Conservation (phyloP, 2,113 vertebrate species). For the Oreotragus oreotragus region DNA sequence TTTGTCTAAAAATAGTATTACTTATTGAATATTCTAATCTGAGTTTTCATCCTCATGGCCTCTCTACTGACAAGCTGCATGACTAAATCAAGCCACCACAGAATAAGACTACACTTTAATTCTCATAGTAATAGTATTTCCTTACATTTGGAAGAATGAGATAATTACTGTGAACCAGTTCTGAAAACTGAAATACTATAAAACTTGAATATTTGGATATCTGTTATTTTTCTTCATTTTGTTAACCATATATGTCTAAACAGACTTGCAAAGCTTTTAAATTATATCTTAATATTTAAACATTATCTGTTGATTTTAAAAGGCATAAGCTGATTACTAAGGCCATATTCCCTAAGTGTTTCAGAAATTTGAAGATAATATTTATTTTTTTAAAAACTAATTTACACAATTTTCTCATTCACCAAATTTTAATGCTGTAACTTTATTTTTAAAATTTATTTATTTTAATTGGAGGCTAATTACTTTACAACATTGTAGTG, state of each 20-base stretch:
- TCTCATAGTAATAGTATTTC: neutral
- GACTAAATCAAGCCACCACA: neutral
- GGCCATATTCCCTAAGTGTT: neutral
- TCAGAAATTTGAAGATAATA: conserved; percentile 4
- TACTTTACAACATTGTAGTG: neutral
- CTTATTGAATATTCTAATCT: neutral
- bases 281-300: conserved; percentile 52
- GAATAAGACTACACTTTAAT: neutral
- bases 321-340: neutral
- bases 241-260: conserved; percentile 23
- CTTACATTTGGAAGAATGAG: neutral
- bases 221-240: neutral
- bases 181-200: neutral
- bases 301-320: conserved; percentile 36
- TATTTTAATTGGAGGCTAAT: neutral
- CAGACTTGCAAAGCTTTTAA: neutral
- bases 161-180: neutral
- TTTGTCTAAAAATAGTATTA: neutral
- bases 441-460: neutral
- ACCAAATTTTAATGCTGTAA: neutral
- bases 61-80: neutral
- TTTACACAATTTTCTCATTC: neutral
- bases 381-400: neutral
- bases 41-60: neutral
- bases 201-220: neutral